Percentiles rank a stretch among this genome's conserved stretches.
Conservation (phyloP, 2,888 invertebrate genomes). For the Neria commutata region DNA sequence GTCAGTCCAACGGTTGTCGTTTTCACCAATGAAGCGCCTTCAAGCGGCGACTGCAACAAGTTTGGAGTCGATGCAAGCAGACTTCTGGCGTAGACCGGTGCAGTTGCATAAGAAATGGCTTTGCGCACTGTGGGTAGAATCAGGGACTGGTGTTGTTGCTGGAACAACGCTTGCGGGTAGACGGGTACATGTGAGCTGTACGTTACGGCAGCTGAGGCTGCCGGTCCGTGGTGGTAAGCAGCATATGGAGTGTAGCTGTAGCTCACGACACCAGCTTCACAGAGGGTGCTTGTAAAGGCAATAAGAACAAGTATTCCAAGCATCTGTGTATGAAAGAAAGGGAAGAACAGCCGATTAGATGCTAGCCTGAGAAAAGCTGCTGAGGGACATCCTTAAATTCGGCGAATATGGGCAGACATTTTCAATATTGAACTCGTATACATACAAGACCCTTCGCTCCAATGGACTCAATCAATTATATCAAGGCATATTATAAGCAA, state of each 20-base stretch:
- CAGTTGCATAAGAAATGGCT: constrained; percentile 1
- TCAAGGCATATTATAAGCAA: too few species aligned
- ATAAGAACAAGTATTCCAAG: constrained; percentile 44
- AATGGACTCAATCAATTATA: too few species aligned
- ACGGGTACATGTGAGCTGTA: constrained; percentile 17
- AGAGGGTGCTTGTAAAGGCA: constrained; percentile 37
- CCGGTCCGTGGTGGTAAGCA: constrained; percentile 37
- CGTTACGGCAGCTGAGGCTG: constrained; percentile 23
- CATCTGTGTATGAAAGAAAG: constrained; percentile 34
- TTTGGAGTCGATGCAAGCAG: constrained; percentile 35
- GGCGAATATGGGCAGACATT: too few species aligned
- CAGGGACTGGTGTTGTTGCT: constrained; percentile 27
- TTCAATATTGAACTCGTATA: too few species aligned
- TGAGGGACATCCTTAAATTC: too few species aligned
- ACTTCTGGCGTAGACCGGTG: constrained; percentile 18
- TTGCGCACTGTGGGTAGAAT: constrained; percentile 8
- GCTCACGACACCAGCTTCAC: constrained; percentile 45
- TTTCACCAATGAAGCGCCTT: constrained; percentile 24
- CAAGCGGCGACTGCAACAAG: constrained; percentile 32
- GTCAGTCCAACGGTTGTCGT: constrained; percentile 28
- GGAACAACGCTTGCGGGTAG: constrained; percentile 19
- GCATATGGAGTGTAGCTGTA: constrained; percentile 50
- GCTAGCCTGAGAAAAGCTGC: neutral
- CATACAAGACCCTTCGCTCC: too few species aligned
- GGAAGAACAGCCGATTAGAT: too few species aligned